Evolutionary conservation across 1,140 invertebrate genomes (phyloP), one percentile per base, ranked within the genome.

Genomic region (Drosophila repletoides): DNA sequence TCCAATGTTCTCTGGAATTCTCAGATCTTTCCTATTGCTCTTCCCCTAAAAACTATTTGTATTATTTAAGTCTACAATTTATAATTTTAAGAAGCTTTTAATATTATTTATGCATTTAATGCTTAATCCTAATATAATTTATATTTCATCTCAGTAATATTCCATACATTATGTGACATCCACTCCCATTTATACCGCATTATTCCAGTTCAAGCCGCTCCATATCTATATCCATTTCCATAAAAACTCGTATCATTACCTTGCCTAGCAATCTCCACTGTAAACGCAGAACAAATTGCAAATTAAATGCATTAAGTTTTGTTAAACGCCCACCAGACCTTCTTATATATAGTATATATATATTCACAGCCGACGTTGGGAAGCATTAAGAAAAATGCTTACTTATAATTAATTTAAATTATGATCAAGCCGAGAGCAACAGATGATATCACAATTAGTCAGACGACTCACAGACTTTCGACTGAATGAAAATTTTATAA

Each of bases 331-430:
- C 71, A 75, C 76, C 1, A 55, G 21, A 31, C 28, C 38, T 43
- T 65, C 21, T 71, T 40, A 36, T 52, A 60, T 76, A 41, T 63
- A 43, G n/a, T 14, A 40, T n/a, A 46, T 33, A 33, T 19, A 31
- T 26, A 38, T 21, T 17, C 2, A 19, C 3, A 52, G 22, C 34
- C 29, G 28, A 21, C 28, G 22, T 38, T 31, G 14, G 21, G 26
- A 14, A 51, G 59, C 63, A 56, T n/a, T 34, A 43, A 43, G 31
- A 61, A 45, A 71, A 49, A 33, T 55, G 14, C 3, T 41, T 49
- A 61, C 31, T 61, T 66, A 77, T 84, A 84, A 83, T 84, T 83
- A 72, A 84, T 83, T 79, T 67, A 72, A 84, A 79, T 79, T 71
- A 59, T 56, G 49, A 56, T 63, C 56, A 51, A 36, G 21, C 58